Percentiles rank a stretch among this genome's conserved stretches.
Evolutionary conservation across 2,113 vertebrate species (phyloP).

Genomic region (Leucoraja erinaceus): DNA sequence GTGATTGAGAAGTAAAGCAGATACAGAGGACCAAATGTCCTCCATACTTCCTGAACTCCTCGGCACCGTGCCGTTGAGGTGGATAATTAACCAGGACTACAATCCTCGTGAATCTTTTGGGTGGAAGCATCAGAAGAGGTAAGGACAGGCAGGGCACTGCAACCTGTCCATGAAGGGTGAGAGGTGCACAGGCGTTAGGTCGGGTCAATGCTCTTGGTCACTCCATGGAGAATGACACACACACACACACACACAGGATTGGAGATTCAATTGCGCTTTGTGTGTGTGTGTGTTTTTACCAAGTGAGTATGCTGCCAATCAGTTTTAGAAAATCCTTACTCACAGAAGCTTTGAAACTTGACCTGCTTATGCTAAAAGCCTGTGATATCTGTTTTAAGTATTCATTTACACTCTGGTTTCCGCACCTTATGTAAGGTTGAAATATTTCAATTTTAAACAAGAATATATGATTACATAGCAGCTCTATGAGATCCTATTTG

Average conservation of each 20-base stretch:
- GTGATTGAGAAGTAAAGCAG: no score
- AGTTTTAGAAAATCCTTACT: background rate
- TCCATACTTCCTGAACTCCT: background rate
- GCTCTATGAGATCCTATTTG: background rate
- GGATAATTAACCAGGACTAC: background rate
- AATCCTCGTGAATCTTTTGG: no score
- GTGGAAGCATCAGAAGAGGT: background rate
- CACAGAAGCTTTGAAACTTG: conserved; percentile 19
- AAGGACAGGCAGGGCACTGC: background rate
- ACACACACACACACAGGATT: no score
- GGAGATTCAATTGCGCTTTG: background rate
- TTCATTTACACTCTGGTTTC: conserved; percentile 14
- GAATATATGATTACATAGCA: conserved; percentile 17
- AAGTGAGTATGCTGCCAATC: background rate
- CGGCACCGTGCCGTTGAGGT: background rate
- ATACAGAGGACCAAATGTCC: no score
- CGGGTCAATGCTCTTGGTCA: background rate
- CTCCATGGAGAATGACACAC: background rate
- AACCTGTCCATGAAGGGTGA: background rate
- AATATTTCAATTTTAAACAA: conserved; percentile 25
- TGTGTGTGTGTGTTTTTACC: background rate
- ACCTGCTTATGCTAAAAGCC: background rate
- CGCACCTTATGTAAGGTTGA: conserved; percentile 15
- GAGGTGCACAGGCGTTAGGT: background rate
- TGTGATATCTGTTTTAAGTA: background rate